Evolutionary conservation across 2,888 invertebrate genomes (phyloP).

Genomic region (Thysanoteuthis rhombus): DNA sequence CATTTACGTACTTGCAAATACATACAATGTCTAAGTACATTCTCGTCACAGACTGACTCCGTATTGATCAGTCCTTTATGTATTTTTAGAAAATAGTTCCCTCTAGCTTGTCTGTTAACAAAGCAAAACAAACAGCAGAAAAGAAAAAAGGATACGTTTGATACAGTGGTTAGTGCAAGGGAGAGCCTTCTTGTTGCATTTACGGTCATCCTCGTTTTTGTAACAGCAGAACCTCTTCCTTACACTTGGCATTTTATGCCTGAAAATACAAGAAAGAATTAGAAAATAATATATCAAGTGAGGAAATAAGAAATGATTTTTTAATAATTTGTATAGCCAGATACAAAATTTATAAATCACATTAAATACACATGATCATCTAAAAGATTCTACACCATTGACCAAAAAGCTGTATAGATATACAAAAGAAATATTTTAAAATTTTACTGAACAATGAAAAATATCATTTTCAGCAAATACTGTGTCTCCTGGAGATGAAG

Average conservation of each 20-base stretch:
- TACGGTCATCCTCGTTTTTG: constrained; percentile 55
- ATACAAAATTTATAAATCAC: not conserved
- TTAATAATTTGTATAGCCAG: not conserved
- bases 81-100: not conserved
- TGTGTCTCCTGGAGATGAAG: no score
- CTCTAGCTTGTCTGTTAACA: not conserved
- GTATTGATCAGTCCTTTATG: not conserved
- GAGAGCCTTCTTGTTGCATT: constrained; percentile 71
- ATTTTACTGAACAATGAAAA: no score
- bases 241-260: constrained; percentile 46
- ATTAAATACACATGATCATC: not conserved
- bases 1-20: no score
- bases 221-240: constrained; percentile 51
- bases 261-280: constrained; percentile 38
- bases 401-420: no score
- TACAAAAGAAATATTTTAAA: no score
- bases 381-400: no score
- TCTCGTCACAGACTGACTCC: no score
- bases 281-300: not conserved
- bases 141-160: constrained; percentile 72
- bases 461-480: no score
- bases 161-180: constrained; percentile 86
- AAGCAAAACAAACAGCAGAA: no score
- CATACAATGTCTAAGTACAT: no score
- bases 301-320: not conserved